Percentiles rank a stretch among this genome's conserved stretches.
phyloP scores from a whole-genome alignment of 2,888 invertebrate genomes.

The Drosophila multiciliata region DNA sequence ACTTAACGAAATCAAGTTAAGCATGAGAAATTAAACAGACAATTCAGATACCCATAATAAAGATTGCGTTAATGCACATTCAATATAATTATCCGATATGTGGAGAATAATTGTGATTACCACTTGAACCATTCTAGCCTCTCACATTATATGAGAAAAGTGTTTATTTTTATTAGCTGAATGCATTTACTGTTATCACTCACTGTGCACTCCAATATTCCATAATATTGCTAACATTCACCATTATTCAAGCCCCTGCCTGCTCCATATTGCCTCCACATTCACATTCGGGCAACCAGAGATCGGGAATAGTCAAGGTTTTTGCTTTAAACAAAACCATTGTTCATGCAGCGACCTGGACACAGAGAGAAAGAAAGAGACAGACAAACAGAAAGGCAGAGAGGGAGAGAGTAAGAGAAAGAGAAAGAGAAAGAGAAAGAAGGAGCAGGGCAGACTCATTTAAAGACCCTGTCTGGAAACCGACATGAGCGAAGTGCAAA shows the following conservation, averaged over 20 bases:
- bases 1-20: background rate
- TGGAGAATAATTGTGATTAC: background rate
- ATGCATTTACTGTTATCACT: constrained; percentile 16
- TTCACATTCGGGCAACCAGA: constrained; percentile 19
- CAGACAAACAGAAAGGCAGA: background rate
- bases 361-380: background rate
- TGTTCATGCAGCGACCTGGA: constrained; percentile 46
- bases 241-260: constrained; percentile 25
- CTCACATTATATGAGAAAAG: background rate
- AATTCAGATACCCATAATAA: background rate
- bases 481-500: constrained; percentile 78
- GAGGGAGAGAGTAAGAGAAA: constrained; percentile 6
- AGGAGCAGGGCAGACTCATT: constrained; percentile 60
- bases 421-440: constrained; percentile 2
- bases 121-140: background rate
- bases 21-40: background rate
- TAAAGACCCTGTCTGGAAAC: constrained; percentile 54
- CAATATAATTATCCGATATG: background rate
- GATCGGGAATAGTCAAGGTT: constrained; percentile 39
- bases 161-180: constrained; percentile 21
- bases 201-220: constrained; percentile 64
- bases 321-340: constrained; percentile 62
- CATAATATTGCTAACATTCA: constrained; percentile 66
- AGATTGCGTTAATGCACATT: background rate
- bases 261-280: background rate